Conservation (phyloP, 2,797 vertebrate genomes). For the Lophius americanus region DNA sequence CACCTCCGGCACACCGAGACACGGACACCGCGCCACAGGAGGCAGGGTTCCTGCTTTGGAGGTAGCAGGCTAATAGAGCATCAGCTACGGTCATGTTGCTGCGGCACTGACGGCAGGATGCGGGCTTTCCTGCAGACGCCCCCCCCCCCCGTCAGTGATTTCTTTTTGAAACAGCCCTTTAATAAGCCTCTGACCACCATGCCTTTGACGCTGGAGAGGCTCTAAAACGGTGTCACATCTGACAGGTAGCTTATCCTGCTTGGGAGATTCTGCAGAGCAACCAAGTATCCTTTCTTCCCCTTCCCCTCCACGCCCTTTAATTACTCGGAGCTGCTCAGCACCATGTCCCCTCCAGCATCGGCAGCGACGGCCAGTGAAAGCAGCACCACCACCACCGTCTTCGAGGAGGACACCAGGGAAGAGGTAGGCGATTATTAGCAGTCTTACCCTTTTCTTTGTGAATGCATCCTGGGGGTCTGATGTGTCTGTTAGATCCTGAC, state of each 20-base stretch:
- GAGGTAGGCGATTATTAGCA: conserved; percentile 66
- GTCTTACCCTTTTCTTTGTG: not conserved
- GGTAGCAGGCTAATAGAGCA: conserved; percentile 31
- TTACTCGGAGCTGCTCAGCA: conserved; percentile 36
- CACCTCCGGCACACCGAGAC: not conserved
- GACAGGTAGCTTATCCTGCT: conserved; percentile 24
- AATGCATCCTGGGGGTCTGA: not conserved
- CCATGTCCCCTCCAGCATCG: conserved; percentile 88
- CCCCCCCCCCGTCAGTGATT: not conserved
- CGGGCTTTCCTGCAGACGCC: not conserved
- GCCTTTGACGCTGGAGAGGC: conserved; percentile 22
- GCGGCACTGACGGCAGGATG: conserved; percentile 62
- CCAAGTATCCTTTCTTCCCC: conserved; percentile 27
- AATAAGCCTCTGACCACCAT: conserved; percentile 20
- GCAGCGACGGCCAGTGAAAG: conserved; percentile 86
- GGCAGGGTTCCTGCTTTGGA: conserved; percentile 18
- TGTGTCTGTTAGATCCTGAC: not conserved
- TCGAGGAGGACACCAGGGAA: conserved; percentile 81
- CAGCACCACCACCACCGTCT: conserved; percentile 74
- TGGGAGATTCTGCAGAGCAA: conserved; percentile 39
- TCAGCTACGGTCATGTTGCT: conserved; percentile 49
- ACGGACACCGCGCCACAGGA: not conserved
- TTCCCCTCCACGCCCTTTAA: conserved; percentile 60
- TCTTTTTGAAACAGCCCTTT: conserved; percentile 9
- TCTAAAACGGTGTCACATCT: conserved; percentile 4